These are phyloP conservation scores for Crematogaster levior DNA, from an alignment of 2,888 invertebrate genomes.

Conservation along the genomic window DNA sequence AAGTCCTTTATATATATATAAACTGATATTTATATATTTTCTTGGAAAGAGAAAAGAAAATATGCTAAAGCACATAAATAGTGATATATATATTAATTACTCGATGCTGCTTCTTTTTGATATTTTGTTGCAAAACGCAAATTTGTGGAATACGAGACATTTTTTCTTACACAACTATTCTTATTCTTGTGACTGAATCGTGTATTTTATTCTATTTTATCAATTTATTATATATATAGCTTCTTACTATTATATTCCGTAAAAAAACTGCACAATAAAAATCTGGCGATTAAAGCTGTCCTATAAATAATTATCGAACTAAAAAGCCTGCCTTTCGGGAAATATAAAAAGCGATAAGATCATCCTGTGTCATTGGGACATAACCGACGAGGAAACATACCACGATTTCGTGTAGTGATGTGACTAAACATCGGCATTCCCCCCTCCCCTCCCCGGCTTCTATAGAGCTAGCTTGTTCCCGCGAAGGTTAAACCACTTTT, in stretches of 20 bases:
- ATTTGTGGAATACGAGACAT: background rate
- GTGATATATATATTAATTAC: too few species aligned
- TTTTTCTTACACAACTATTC: background rate
- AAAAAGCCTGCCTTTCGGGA: background rate
- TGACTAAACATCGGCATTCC: slow-evolving; percentile 11
- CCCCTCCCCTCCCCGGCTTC: background rate
- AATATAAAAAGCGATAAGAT: slow-evolving; percentile 14
- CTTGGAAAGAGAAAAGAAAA: too few species aligned
- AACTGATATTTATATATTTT: too few species aligned
- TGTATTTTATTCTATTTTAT: background rate
- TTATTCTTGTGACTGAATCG: background rate
- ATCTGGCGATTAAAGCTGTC: background rate
- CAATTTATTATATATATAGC: slow-evolving; percentile 8
- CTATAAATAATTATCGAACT: slow-evolving; percentile 3
- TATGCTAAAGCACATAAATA: too few species aligned
- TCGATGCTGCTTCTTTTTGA: background rate
- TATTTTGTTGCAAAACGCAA: background rate
- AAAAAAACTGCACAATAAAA: slow-evolving; percentile 2
- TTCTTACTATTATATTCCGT: background rate
- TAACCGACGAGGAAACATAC: background rate
- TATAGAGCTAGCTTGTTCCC: slow-evolving; percentile 14
- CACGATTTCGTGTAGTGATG: background rate
- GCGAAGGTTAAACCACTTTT: slow-evolving; percentile 38
- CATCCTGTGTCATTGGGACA: slow-evolving; percentile 26
- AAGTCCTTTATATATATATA: too few species aligned